Base-by-base conservation (phyloP, 2,888 invertebrate species). In the Meteorus cinctellus region DNA sequence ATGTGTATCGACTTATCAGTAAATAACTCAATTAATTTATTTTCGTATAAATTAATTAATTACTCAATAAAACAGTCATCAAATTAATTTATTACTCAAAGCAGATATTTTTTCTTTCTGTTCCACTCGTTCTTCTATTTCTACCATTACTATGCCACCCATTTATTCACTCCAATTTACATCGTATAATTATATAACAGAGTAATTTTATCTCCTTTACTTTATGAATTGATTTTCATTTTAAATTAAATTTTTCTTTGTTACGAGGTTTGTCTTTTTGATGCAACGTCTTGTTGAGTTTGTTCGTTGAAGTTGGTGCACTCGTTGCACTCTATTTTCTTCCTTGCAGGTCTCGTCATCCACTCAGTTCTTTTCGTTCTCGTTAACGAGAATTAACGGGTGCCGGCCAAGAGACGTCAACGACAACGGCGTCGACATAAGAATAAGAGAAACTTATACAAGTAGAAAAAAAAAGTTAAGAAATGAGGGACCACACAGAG, bases 371-470 rank as follows among this genome's bases (percentile, higher is more conserved):
- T 19, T 55, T 55, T 24, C 55, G 19, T 55, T 55, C 19, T 55
- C 55, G 55, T 55, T 55, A 55, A 55, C 55, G 55, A 55, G 55
- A 55, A 55, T 55, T 55, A 55, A 55, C 48, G 16, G 48, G 16
- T 24, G 55, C 10, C n/a, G 19, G 55, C 19, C 55, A 4, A 24
- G 19, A 19, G 19, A 19, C 19, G 24, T 19, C 19, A 55, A 19
- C 19, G 55, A 55, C n/a, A 19, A 55, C 55, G 55, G 4, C 19
- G 55, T n/a, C 55, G 24, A 55, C 55, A 8, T 55, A 19, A 19
- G 19, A 55, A 55, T 55, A 24, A 55, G 19, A 55, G 19, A 55
- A 55, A 55, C 19, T 55, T n/a, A n/a, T n/a, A n/a, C n/a, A n/a
- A 16, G 4, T 16, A 5, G 6, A 48, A 16, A 6, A 48, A 48